These are phyloP conservation scores for Heliconius charithonia DNA, from an alignment of 2,888 invertebrate species.

Conservation along the genomic window DNA sequence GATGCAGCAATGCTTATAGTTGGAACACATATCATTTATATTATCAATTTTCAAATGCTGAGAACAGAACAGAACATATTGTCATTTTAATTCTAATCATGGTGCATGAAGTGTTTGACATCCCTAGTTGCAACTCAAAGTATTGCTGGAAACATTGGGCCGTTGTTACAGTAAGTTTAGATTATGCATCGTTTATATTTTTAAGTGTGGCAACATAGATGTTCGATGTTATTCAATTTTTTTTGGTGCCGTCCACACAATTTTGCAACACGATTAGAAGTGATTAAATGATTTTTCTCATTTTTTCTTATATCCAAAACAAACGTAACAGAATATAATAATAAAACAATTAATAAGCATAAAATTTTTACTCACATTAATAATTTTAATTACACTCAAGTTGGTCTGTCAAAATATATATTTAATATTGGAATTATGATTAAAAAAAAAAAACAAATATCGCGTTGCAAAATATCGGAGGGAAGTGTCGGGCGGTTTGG, in stretches of 20 bases:
- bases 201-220: conserved; percentile 46
- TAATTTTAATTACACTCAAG: not conserved
- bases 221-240: conserved; percentile 39
- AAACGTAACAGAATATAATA: not conserved
- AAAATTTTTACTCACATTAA: not conserved
- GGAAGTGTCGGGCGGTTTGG: not conserved
- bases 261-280: conserved; percentile 38
- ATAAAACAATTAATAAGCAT: not conserved
- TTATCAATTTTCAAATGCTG: not conserved
- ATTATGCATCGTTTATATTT: conserved; percentile 39
- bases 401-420: not conserved
- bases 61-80: not conserved
- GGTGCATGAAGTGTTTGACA: conserved; percentile 42
- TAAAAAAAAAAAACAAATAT: not conserved
- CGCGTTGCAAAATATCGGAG: conserved; percentile 37
- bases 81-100: conserved; percentile 22
- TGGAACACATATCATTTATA: conserved; percentile 35
- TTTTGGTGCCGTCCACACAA: conserved; percentile 30
- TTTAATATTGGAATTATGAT: not conserved
- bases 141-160: conserved; percentile 42
- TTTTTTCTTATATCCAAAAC: not conserved
- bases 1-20: conserved; percentile 49
- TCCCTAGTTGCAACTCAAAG: conserved; percentile 46
- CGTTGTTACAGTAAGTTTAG: conserved; percentile 39
- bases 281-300: not conserved